A percentile compares a stretch with the other conserved stretches of the same genome.
These are phyloP conservation scores for Sesamia nonagrioides DNA, from an alignment of 1,140 invertebrate species.

Conservation along the genomic window DNA sequence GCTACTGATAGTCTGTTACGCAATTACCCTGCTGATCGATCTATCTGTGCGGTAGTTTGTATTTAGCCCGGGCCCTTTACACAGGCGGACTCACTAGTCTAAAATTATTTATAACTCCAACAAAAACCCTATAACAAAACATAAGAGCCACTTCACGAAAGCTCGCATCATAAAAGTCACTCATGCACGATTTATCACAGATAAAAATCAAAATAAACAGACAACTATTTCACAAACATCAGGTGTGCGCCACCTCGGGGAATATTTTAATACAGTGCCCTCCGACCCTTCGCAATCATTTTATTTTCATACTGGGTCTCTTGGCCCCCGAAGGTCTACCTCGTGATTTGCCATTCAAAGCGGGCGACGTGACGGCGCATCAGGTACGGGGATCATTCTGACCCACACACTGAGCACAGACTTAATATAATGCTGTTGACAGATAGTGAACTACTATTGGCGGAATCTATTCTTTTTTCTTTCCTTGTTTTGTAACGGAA, in stretches of 20 bases:
- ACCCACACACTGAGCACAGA: conserved; percentile 59
- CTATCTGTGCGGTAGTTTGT: too few relatives aligned
- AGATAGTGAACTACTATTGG: conserved; percentile 72
- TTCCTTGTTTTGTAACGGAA: conserved; percentile 9
- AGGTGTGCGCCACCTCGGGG: conserved; percentile 78
- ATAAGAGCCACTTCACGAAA: conserved; percentile 22
- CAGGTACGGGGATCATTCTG: conserved; percentile 77
- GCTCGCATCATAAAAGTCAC: conserved; percentile 50
- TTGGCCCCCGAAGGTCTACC: conserved; percentile 82
- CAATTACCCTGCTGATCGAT: too few relatives aligned
- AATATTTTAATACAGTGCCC: conserved; percentile 82
- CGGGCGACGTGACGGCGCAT: conserved; percentile 81
- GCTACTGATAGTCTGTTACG: too few relatives aligned
- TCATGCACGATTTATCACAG: conserved; percentile 63
- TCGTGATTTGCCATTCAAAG: conserved; percentile 86
- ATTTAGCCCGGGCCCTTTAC: too few relatives aligned
- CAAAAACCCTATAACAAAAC: neutral
- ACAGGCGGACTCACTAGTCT: too few relatives aligned
- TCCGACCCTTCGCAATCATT: conserved; percentile 84
- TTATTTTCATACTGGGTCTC: conserved; percentile 85
- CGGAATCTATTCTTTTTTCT: conserved; percentile 71
- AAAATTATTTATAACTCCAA: neutral
- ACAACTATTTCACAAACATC: conserved; percentile 80
- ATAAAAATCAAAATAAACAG: conserved; percentile 73
- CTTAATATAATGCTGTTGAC: conserved; percentile 80